These are phyloP conservation scores for Gracilinanus agilis DNA, from an alignment of 2,113 vertebrate species.

Conservation along the genomic window DNA sequence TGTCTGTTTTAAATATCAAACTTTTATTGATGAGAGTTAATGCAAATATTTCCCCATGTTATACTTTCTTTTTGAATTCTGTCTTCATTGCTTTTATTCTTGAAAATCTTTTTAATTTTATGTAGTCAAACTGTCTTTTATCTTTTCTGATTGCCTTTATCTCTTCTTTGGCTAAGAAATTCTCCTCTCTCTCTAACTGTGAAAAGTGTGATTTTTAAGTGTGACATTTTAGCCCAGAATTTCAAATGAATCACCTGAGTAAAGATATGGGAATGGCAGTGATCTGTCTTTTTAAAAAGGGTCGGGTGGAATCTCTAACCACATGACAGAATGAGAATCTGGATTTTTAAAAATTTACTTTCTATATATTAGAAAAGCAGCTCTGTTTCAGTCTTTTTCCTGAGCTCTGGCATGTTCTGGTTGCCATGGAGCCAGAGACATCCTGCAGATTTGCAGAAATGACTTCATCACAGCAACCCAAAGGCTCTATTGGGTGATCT, in stretches of 20 bases:
- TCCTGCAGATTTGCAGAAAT: not conserved
- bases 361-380: not conserved
- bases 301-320: not conserved
- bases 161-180: not conserved
- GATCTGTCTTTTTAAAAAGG: not conserved
- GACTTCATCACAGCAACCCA: not conserved
- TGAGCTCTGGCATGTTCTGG: not conserved
- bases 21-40: not conserved
- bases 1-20: not conserved
- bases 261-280: fast-evolving
- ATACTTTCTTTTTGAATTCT: not conserved
- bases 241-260: not conserved
- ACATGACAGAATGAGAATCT: not conserved
- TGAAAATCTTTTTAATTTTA: not conserved
- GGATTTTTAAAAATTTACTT: not conserved
- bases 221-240: not conserved
- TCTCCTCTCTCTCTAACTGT: not conserved
- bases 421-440: not conserved
- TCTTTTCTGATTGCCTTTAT: not conserved
- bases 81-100: not conserved
- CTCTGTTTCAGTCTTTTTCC: not conserved
- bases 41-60: not conserved
- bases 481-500: not conserved
- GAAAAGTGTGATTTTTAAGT: not conserved
- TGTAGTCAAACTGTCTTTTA: not conserved